Evolutionary conservation across 2,888 invertebrate genomes (phyloP).

Genomic region (Dimorphilus gyrociliatus): DNA sequence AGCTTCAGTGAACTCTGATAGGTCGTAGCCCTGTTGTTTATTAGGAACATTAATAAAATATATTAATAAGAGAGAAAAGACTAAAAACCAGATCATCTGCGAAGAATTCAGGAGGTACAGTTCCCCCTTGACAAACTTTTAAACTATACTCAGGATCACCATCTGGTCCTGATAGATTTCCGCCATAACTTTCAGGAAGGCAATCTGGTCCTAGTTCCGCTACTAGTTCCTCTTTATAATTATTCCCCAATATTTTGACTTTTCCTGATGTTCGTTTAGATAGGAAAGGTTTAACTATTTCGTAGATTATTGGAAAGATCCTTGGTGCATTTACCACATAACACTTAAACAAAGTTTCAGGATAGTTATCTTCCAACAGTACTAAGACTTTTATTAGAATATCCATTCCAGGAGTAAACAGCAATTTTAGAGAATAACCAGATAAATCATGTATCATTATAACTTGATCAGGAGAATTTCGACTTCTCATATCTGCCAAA

Average conservation of each 20-base stretch:
- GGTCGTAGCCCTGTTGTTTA: too few species aligned
- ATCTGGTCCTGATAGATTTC: slow-evolving; percentile 9
- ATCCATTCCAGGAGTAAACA: slow-evolving; percentile 7
- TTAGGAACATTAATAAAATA: too few species aligned
- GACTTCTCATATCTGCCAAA: slow-evolving; percentile 1
- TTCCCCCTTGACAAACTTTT: slow-evolving; percentile 2
- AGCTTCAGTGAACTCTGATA: too few species aligned
- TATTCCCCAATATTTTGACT: slow-evolving; percentile 62
- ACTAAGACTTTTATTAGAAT: too few species aligned
- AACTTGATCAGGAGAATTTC: too few species aligned
- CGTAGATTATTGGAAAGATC: not conserved
- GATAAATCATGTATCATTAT: too few species aligned
- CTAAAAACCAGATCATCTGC: too few species aligned
- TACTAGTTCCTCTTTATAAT: slow-evolving; percentile 1
- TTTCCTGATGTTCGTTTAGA: slow-evolving; percentile 73
- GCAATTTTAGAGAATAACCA: too few species aligned
- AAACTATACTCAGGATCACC: slow-evolving; percentile 8
- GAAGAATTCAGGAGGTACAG: slow-evolving; percentile 1
- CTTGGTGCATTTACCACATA: slow-evolving; percentile 53
- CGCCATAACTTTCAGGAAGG: slow-evolving; percentile 11
- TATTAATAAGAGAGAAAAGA: too few species aligned
- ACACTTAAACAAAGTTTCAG: slow-evolving; percentile 68
- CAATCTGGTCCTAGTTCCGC: slow-evolving; percentile 1
- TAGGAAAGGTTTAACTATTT: slow-evolving; percentile 46
- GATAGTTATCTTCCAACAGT: slow-evolving; percentile 43